Evolutionary conservation across 2,888 invertebrate species (phyloP), one percentile per base, ranked within the genome.

Genomic region (Galeopsomyia nigrocyanea): DNA sequence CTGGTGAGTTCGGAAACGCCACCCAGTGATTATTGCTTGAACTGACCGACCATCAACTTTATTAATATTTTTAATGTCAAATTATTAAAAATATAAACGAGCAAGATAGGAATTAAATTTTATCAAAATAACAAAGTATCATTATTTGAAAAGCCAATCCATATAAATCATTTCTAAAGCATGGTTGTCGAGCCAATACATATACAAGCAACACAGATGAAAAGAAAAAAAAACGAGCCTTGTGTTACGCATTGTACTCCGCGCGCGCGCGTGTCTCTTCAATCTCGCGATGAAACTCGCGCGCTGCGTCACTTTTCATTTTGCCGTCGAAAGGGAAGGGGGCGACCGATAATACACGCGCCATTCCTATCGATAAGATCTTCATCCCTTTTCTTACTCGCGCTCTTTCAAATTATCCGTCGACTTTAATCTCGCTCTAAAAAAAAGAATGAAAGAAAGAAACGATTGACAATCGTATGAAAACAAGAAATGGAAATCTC

Each of bases 121-220:
- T 63, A 57, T 69, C 72, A 70, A 70, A 64, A 74, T 74, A 69
- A 75, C 70, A 70, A 69, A 66, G 63, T 75, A 61, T 60, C 75
- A 67, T 75, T 72, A 69, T 75, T 73, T 67, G 67, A 49, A 67
- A 60, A 65, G 61, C 66, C n/a, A 66, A 31, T 17, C 46, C 19
- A 21, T 61, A 56, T 55, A 21, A 6, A 62, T 47, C 7, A 9
- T 39, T 47, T 46, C 21, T 56, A 56, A 61, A 46, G 62, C 50
- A 60, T 65, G 47, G 57, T 57, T 13, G 39, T 39, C 39, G 56
- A 50, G 60, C 71, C 68, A 55, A 39, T 16, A n/a, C 26, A 26
- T 5, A 26, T 5, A 26, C 26, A 5, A 5, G 49, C 56, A 50
- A 68, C 47, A 50, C 49, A 39, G 50, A 69, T 57, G 69, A 66